A percentile compares a stretch with the other conserved stretches of the same genome.
These are phyloP conservation scores for Neodiprion pinetum DNA, from an alignment of 1,140 invertebrate species.

Conservation along the genomic window DNA sequence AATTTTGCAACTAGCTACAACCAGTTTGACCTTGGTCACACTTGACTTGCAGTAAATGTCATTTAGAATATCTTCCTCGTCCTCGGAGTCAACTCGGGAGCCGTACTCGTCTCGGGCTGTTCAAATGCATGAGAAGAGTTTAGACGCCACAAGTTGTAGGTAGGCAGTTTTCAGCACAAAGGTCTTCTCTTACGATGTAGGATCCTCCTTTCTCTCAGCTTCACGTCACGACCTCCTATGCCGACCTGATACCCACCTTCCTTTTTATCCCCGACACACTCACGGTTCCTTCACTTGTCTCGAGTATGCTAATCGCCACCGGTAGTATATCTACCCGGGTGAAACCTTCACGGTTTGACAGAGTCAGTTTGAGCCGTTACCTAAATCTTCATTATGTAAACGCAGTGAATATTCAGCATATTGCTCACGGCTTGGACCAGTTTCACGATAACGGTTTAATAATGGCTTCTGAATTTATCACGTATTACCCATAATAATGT, in stretches of 20 bases:
- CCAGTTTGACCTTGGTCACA: too few relatives aligned
- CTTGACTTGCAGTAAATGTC: too few relatives aligned
- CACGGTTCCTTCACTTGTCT: constrained; percentile 1
- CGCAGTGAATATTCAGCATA: too few relatives aligned
- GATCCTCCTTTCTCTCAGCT: constrained; percentile 51
- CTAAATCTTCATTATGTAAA: too few relatives aligned
- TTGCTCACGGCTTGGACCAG: too few relatives aligned
- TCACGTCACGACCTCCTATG: constrained; percentile 45
- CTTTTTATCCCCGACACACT: constrained; percentile 20
- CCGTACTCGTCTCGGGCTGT: background rate
- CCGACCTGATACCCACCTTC: constrained; percentile 32
- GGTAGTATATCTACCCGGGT: too few relatives aligned
- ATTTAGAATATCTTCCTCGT: too few relatives aligned
- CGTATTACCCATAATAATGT: too few relatives aligned
- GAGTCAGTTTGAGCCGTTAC: background rate
- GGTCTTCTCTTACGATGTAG: constrained; percentile 39
- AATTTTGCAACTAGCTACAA: too few relatives aligned
- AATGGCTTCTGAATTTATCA: too few relatives aligned
- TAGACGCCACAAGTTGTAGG: background rate
- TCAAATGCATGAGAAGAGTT: background rate
- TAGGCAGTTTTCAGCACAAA: constrained; percentile 40
- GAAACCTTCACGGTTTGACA: background rate
- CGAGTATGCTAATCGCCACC: background rate
- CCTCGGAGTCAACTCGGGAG: background rate
- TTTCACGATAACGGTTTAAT: too few relatives aligned